Evolutionary conservation across 1,140 invertebrate genomes (phyloP), one percentile per base, ranked within the genome.

Genomic region (Drosophila yakuba): DNA sequence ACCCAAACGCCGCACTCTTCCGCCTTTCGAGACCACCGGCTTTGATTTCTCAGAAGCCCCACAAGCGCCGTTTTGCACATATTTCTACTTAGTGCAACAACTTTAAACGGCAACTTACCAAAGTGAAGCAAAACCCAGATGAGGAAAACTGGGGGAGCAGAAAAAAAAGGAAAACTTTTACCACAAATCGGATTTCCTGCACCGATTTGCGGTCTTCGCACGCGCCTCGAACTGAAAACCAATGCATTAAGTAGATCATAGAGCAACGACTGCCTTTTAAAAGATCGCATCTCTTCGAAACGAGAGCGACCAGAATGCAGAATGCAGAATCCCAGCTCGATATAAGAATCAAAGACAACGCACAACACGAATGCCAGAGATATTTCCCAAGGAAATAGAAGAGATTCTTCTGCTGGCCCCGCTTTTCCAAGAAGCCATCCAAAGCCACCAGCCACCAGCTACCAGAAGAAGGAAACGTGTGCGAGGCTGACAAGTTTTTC

Each of bases 331-430:
- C 59, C 12, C 54, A 15, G 20, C 57, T 66, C 41, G 56, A 45
- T 57, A 72, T 71, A 47, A 67, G 59, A 64, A 68, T 64, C 64
- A 68, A 68, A 68, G 59, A 41, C 60, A 69, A 68, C 45, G 62
- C 62, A 39, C 38, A 4, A 44, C 60, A 36, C 66, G 67, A 79
- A 86, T 84, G 85, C 83, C 83, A 84, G 62, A 89, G 66, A 88
- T 88, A 74, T 84, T 88, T 88, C 85, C 85, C 83, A 88, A 84
- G 83, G 84, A 88, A 88, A 90, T 88, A 75, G 76, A 78, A 74
- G 45, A 88, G 84, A 88, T 88, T 89, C 85, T 84, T 80, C 25
- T 35, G 69, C 50, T 32, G 51, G 58, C 32, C 28, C 50, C 25
- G 32, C 32, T 71, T 86, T 88, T 88, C 83, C 72, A 60, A 75